phyloP scores from a whole-genome alignment of 2,797 vertebrate species.

The Rhinophrynus dorsalis region DNA sequence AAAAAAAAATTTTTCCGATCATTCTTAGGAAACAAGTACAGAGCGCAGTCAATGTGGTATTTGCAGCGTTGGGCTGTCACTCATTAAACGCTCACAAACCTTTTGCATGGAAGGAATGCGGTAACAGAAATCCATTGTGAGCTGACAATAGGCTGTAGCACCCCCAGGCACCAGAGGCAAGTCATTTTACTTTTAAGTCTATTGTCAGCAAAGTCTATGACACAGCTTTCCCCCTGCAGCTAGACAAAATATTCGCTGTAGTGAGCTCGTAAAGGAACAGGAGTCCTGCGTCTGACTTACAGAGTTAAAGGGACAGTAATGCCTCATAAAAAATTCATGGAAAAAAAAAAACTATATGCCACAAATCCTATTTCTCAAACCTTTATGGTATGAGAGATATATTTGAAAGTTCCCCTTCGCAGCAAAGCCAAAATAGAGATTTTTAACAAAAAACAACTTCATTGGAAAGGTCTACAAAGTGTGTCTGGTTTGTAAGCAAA shows the following conservation, averaged over 20 bases:
- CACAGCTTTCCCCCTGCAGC: conserved; percentile 68
- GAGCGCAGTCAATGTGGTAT: conserved; percentile 55
- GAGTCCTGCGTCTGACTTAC: conserved; percentile 61
- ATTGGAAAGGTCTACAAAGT: no score
- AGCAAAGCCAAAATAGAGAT: no score
- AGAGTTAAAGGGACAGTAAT: conserved; percentile 62
- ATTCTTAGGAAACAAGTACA: conserved; percentile 56
- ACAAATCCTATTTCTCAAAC: no score
- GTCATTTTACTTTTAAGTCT: conserved; percentile 70
- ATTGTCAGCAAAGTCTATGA: conserved; percentile 67
- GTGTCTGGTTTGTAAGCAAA: no score
- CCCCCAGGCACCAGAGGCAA: conserved; percentile 65
- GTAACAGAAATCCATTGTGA: conserved; percentile 61
- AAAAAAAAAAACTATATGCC: no score
- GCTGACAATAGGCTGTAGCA: conserved; percentile 64
- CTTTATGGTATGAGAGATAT: no score
- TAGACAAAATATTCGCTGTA: conserved; percentile 68
- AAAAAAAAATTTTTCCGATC: not conserved
- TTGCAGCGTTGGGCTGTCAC: conserved; percentile 60
- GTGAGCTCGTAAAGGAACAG: conserved; percentile 58
- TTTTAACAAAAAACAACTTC: no score
- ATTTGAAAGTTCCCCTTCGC: conserved; percentile 46
- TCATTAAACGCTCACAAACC: conserved; percentile 70
- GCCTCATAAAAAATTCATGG: no score
- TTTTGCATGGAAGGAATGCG: conserved; percentile 68